Evolutionary conservation across 2,113 vertebrate species (phyloP).

Genomic region (Eudyptes chrysolophus): DNA sequence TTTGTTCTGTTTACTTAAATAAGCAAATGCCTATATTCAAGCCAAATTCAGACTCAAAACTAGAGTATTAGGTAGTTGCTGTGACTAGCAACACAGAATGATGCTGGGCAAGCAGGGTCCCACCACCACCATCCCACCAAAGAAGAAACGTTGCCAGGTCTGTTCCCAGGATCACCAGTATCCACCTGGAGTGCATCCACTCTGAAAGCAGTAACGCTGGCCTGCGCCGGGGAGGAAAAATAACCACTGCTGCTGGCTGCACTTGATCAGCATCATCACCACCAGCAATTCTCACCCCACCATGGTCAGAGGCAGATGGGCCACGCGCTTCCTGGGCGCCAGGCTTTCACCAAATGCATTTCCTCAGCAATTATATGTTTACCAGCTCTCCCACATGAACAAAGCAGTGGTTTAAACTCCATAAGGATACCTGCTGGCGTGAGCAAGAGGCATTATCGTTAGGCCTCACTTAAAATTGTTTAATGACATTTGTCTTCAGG

Average conservation of each 20-base stretch:
- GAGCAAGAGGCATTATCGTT: rapidly evolving
- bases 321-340: rapidly evolving
- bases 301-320: rapidly evolving
- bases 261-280: not conserved
- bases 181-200: not conserved
- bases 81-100: not conserved
- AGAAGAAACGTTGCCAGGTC: not conserved
- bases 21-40: not conserved
- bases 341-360: not conserved
- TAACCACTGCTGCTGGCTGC: not conserved
- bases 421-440: not conserved
- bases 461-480: not conserved
- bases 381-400: not conserved
- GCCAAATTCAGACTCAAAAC: not conserved
- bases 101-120: not conserved
- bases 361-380: not conserved
- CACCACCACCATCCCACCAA: not conserved
- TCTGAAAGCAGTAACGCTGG: not conserved
- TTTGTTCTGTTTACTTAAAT: not conserved
- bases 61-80: not conserved
- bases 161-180: rapidly evolving
- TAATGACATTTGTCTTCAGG: not conserved
- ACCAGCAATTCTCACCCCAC: not conserved
- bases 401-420: not conserved
- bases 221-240: not conserved